Evolutionary conservation across 2,113 vertebrate genomes (phyloP).

Genomic region (Ciconia maguari): DNA sequence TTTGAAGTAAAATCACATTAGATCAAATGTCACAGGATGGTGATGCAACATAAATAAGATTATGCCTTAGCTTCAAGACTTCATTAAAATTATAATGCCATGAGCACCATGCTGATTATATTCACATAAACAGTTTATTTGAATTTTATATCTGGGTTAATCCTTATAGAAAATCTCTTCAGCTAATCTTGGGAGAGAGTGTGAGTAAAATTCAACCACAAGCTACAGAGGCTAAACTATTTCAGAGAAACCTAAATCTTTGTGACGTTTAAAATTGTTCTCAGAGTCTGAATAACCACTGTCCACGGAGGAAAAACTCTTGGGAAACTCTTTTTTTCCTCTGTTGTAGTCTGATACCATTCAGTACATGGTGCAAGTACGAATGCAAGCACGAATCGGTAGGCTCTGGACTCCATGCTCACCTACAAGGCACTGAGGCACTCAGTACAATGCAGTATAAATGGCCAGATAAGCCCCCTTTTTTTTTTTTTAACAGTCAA

Average conservation of each 20-base stretch:
- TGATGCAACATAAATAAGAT: neutral
- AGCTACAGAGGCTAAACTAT: neutral
- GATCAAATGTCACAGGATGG: neutral
- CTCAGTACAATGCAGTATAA: neutral
- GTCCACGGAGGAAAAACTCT: neutral
- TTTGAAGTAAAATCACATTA: neutral
- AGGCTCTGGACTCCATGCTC: neutral
- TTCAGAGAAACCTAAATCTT: neutral
- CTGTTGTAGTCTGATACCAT: neutral
- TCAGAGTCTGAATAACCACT: neutral
- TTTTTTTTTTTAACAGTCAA: neutral
- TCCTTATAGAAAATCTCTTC: neutral
- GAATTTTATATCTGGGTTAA: neutral
- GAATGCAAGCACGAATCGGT: fast-evolving
- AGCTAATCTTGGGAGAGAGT: neutral
- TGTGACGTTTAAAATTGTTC: neutral
- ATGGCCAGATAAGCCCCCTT: neutral
- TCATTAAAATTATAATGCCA: neutral
- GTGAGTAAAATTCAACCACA: neutral
- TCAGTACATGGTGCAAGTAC: neutral
- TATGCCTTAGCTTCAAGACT: neutral
- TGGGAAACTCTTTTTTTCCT: neutral
- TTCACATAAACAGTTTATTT: neutral
- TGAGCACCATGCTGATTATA: neutral
- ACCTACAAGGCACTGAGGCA: neutral